Conservation (phyloP, 2,797 vertebrate species). For the Sternotherus odoratus region DNA sequence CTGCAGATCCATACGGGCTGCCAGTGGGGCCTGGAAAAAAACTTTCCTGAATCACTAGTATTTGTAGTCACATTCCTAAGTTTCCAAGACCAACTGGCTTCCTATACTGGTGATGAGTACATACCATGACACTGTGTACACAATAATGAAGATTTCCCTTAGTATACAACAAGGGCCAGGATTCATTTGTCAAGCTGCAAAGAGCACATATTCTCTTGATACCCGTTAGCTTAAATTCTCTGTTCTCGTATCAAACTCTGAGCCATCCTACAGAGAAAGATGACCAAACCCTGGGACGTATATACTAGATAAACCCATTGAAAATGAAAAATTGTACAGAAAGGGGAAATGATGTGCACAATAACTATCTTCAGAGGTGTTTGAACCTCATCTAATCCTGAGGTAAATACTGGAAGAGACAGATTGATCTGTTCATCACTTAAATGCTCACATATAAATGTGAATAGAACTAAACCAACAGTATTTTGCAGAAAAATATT, state of each 20-base stretch:
- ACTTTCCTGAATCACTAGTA: not conserved
- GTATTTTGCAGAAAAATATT: not conserved
- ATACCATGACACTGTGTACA: rapidly evolving
- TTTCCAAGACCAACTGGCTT: not conserved
- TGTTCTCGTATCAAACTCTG: not conserved
- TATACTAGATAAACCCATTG: not conserved
- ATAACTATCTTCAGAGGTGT: not conserved
- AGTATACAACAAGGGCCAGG: not conserved
- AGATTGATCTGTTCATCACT: not conserved
- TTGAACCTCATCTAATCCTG: not conserved
- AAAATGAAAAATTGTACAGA: not conserved
- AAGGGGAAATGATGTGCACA: not conserved
- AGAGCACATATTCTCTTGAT: not conserved
- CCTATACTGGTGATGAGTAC: not conserved
- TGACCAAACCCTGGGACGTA: not conserved
- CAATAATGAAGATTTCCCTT: not conserved
- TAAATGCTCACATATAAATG: not conserved
- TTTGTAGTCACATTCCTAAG: not conserved
- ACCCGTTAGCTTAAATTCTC: not conserved
- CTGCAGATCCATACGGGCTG: not conserved
- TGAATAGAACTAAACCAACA: not conserved
- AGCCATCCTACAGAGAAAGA: not conserved
- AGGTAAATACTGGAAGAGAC: not conserved
- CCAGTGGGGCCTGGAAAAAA: not conserved
- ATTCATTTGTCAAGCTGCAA: not conserved